A percentile compares a stretch with the other conserved stretches of the same genome.
These are phyloP conservation scores for Nibea albiflora DNA, from an alignment of 2,113 vertebrate species.

Conservation along the genomic window DNA sequence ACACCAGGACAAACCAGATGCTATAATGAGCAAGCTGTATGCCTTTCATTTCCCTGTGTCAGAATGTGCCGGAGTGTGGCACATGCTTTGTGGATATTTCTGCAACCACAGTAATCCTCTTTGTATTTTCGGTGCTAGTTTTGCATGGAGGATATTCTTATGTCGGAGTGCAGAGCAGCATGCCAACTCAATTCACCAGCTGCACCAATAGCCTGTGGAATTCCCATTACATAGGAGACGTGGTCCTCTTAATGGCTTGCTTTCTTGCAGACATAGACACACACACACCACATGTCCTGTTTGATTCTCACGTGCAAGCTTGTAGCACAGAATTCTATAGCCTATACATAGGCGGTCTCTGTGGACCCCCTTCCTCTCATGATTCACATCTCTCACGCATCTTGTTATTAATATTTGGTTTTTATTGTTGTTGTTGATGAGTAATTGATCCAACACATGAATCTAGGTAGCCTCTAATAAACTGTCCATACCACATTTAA, in stretches of 20 bases:
- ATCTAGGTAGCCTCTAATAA: no score
- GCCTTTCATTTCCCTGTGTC: slow-evolving; percentile 56
- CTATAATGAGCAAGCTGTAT: slow-evolving; percentile 39
- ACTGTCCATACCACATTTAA: no score
- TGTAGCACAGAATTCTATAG: no score
- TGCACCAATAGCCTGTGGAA: slow-evolving; percentile 62
- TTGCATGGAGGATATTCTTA: slow-evolving; percentile 53
- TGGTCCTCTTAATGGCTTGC: not conserved
- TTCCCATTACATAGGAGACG: slow-evolving; percentile 52
- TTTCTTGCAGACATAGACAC: not conserved
- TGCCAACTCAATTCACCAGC: slow-evolving; percentile 51
- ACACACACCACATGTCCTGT: not conserved
- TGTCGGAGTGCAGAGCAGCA: not conserved
- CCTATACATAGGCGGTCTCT: no score
- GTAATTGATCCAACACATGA: no score
- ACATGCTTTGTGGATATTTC: slow-evolving; percentile 63
- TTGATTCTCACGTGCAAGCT: not conserved
- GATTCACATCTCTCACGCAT: no score
- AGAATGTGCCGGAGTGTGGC: slow-evolving; percentile 55
- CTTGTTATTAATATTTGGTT: no score
- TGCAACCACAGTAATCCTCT: slow-evolving; percentile 62
- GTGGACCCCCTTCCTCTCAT: no score
- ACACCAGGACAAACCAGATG: slow-evolving; percentile 62
- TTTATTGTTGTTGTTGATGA: no score
- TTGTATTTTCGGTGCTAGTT: slow-evolving; percentile 60